Conservation (phyloP, 2,797 vertebrate genomes). For the Pipistrellus nathusii region DNA sequence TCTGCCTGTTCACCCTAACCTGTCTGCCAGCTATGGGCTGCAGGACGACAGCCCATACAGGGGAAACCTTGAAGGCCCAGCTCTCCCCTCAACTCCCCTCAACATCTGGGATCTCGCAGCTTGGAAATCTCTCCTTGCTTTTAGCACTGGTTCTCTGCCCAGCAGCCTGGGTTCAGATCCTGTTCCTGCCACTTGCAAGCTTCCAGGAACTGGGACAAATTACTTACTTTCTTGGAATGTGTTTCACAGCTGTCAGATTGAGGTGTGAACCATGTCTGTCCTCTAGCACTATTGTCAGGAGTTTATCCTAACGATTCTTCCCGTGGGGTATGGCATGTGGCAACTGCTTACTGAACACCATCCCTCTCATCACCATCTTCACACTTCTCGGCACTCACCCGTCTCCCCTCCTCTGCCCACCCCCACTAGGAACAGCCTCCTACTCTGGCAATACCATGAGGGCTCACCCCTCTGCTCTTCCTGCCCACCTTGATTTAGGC, state of each 20-base stretch:
- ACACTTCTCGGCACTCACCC: background rate
- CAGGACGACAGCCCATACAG: rapidly evolving
- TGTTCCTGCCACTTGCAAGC: background rate
- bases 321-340: rapidly evolving
- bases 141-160: background rate
- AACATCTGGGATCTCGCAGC: background rate
- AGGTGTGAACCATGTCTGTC: background rate
- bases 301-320: background rate
- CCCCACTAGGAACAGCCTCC: background rate
- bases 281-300: background rate
- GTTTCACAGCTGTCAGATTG: background rate
- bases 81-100: no score
- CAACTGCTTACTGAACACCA: background rate
- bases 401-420: background rate
- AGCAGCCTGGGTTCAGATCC: background rate
- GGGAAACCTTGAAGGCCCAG: background rate
- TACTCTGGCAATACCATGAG: rapidly evolving
- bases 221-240: background rate
- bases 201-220: background rate
- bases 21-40: background rate
- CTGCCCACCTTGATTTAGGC: background rate
- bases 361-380: rapidly evolving
- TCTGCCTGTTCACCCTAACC: background rate
- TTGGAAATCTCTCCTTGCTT: background rate
- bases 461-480: background rate